A percentile compares a stretch with the other conserved stretches of the same genome.
phyloP scores from a whole-genome alignment of 1,140 invertebrate genomes.

The Brachionus koreanus region DNA sequence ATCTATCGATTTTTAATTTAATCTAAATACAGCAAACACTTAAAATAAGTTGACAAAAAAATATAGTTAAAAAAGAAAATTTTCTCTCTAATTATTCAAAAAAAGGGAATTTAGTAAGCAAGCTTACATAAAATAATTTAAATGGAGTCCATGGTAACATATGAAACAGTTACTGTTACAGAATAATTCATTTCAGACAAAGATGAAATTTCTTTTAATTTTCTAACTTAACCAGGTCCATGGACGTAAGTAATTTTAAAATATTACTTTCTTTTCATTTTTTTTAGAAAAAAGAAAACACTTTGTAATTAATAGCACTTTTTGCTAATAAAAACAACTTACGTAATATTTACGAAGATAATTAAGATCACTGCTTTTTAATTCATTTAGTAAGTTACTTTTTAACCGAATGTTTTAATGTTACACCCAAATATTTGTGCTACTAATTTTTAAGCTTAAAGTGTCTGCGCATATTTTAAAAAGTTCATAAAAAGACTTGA shows the following conservation, averaged over 20 bases:
- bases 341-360: conserved; percentile 16
- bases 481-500: background rate
- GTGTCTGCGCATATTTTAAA: conserved; percentile 1
- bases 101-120: background rate
- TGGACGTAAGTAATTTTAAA: background rate
- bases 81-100: background rate
- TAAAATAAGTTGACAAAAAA: background rate
- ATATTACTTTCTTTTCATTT: background rate
- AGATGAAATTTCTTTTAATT: background rate
- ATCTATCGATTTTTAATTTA: background rate
- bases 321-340: background rate
- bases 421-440: background rate
- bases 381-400: conserved; percentile 1
- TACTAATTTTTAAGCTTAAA: background rate
- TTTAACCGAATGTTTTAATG: background rate
- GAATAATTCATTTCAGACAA: background rate
- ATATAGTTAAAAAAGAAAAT: background rate
- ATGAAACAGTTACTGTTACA: background rate
- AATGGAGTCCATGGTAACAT: background rate
- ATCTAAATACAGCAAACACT: background rate
- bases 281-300: background rate
- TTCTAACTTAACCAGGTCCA: background rate
- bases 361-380: background rate
- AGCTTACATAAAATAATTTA: background rate
- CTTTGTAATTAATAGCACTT: background rate